Percentiles rank a stretch among this genome's conserved stretches.
Evolutionary conservation across 2,888 invertebrate species (phyloP).

Genomic region (Tachina grossa): DNA sequence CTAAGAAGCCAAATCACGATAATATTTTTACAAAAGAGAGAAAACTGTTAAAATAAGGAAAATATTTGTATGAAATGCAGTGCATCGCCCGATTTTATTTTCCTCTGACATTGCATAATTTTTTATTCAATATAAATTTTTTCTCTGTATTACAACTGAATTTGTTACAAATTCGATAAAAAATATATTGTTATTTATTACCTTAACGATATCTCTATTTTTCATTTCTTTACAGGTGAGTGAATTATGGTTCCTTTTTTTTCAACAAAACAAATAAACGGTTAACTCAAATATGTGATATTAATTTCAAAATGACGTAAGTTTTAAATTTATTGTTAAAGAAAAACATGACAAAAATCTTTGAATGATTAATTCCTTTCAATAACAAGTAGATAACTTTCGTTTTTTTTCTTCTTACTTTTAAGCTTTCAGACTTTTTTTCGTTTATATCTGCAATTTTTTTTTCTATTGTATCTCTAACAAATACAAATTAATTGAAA

Average conservation of each 20-base stretch:
- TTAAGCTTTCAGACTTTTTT: neutral
- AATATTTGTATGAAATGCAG: neutral
- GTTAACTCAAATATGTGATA: conserved; percentile 7
- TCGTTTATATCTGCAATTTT: neutral
- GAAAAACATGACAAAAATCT: conserved; percentile 45
- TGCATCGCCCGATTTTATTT: too few relatives aligned
- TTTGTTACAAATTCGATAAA: neutral
- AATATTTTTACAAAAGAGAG: too few relatives aligned
- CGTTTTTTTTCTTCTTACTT: conserved; percentile 33
- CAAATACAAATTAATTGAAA: conserved; percentile 43
- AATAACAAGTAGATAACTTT: conserved; percentile 57
- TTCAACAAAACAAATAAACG: neutral
- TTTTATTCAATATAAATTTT: neutral
- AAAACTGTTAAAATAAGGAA: neutral
- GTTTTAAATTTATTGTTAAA: conserved; percentile 44
- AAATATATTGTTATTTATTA: neutral
- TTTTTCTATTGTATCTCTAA: conserved; percentile 19
- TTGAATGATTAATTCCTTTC: conserved; percentile 63
- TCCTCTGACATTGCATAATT: too few relatives aligned
- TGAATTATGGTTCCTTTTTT: conserved; percentile 43
- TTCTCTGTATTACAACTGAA: neutral
- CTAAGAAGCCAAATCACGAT: too few relatives aligned
- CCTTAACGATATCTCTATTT: conserved; percentile 29
- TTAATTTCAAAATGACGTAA: conserved; percentile 60
- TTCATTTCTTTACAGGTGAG: conserved; percentile 63